These are phyloP conservation scores for Cisticola juncidis DNA, from an alignment of 2,113 vertebrate species.

Conservation along the genomic window DNA sequence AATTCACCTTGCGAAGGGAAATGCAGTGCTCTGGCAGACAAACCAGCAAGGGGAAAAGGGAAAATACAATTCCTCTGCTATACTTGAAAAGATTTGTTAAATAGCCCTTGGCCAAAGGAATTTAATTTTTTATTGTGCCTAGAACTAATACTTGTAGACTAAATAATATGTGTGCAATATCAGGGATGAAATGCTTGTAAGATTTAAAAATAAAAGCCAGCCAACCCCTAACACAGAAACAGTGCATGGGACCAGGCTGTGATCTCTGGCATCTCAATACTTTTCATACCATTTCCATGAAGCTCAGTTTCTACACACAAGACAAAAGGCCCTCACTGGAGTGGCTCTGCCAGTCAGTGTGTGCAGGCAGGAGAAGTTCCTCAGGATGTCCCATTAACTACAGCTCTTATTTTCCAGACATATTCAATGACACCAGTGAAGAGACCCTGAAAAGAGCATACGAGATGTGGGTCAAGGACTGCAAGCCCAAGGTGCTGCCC, in stretches of 20 bases:
- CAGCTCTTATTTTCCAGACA: slow-evolving; percentile 68
- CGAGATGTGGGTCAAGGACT: slow-evolving; percentile 74
- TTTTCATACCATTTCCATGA: not conserved
- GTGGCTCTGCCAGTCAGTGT: not conserved
- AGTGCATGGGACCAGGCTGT: not conserved
- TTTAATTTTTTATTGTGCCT: not conserved
- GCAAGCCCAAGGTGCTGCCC: slow-evolving; percentile 19
- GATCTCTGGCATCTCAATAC: not conserved
- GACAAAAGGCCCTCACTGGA: not conserved
- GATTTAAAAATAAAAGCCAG: not conserved
- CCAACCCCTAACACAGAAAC: rapidly evolving
- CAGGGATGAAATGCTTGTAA: not conserved
- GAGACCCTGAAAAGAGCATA: slow-evolving; percentile 72
- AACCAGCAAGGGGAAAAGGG: not conserved
- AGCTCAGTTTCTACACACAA: not conserved
- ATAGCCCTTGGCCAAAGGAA: not conserved
- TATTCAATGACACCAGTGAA: slow-evolving; percentile 77
- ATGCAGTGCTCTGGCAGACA: not conserved
- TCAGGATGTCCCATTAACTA: not conserved
- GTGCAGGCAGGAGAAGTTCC: not conserved
- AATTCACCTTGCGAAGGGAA: not conserved
- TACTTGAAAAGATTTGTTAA: not conserved
- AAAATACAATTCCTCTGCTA: not conserved
- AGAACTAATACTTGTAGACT: not conserved
- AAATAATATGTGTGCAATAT: not conserved